Evolutionary conservation across 2,797 vertebrate genomes (phyloP).

Genomic region (Serranus cabrilla): DNA sequence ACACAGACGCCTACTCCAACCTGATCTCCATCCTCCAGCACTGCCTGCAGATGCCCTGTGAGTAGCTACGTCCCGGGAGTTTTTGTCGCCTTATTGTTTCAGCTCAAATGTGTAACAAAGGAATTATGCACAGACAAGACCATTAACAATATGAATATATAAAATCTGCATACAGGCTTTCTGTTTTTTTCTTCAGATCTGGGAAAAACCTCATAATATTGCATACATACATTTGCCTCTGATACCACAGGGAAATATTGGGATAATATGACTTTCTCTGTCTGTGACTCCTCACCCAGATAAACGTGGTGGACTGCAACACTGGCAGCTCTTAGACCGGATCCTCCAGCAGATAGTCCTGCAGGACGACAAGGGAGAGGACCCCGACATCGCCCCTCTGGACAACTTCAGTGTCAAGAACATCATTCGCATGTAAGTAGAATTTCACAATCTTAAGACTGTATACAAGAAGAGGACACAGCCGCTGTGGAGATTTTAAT

Average conservation of each 20-base stretch:
- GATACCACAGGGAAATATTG: not conserved
- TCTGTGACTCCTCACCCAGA: constrained; percentile 77
- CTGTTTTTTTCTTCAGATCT: not conserved
- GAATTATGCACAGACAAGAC: not conserved
- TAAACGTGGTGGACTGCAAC: constrained; percentile 93
- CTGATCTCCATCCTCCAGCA: constrained; percentile 97
- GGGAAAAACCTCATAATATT: not conserved
- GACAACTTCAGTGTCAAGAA: constrained; percentile 98
- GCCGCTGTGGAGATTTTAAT: too few relatives aligned
- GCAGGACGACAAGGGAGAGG: constrained; percentile 94
- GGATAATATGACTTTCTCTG: not conserved
- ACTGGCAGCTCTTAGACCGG: constrained; percentile 97
- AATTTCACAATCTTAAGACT: not conserved
- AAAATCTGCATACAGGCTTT: not conserved
- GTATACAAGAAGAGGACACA: too few relatives aligned
- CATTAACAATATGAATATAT: not conserved
- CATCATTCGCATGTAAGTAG: constrained; percentile 95
- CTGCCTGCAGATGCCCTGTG: constrained; percentile 97
- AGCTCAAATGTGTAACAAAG: not conserved
- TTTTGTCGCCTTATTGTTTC: not conserved
- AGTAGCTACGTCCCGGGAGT: constrained; percentile 71
- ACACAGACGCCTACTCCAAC: constrained; percentile 96
- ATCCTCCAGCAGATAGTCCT: constrained; percentile 98
- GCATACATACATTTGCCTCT: not conserved
- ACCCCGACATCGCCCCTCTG: constrained; percentile 92